phyloP scores from a whole-genome alignment of 2,797 vertebrate species.

The Podarcis lilfordi region DNA sequence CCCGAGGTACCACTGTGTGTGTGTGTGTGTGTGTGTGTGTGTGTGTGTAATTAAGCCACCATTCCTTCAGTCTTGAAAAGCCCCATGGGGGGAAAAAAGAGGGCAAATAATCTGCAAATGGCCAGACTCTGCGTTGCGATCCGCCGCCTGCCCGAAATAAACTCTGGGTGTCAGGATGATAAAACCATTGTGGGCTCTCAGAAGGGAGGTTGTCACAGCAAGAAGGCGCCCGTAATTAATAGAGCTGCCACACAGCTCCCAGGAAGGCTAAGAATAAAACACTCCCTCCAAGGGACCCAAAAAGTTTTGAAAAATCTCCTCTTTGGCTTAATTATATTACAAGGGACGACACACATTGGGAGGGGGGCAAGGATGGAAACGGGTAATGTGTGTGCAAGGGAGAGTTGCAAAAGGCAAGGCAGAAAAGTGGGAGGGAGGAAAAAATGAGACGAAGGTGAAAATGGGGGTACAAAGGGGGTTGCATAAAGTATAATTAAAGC shows the following conservation, averaged over 20 bases:
- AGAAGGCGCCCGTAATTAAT: conserved; percentile 69
- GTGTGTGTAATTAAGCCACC: too few species aligned
- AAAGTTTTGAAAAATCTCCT: conserved; percentile 62
- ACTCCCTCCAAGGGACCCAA: conserved; percentile 46
- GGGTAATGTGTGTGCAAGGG: too few species aligned
- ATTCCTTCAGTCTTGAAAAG: background rate
- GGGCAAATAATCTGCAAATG: background rate
- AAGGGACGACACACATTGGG: conserved; percentile 32
- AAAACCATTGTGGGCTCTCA: conserved; percentile 14
- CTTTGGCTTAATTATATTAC: conserved; percentile 61
- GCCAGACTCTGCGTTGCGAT: rapidly evolving
- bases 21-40: too few species aligned
- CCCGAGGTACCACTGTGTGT: too few species aligned
- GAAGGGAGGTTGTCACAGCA: conserved; percentile 45
- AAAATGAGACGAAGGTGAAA: too few species aligned
- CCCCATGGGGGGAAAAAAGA: background rate
- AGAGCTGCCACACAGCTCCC: conserved; percentile 51
- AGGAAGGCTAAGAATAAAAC: conserved; percentile 76
- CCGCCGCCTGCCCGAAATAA: conserved; percentile 56
- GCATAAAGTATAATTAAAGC: too few species aligned
- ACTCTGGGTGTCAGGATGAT: conserved; percentile 73
- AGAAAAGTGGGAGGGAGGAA: too few species aligned
- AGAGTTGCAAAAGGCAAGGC: too few species aligned
- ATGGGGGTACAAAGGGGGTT: too few species aligned
- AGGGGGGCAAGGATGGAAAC: too few species aligned